phyloP scores from a whole-genome alignment of 2,113 vertebrate species.

The Capricornis sumatraensis region DNA sequence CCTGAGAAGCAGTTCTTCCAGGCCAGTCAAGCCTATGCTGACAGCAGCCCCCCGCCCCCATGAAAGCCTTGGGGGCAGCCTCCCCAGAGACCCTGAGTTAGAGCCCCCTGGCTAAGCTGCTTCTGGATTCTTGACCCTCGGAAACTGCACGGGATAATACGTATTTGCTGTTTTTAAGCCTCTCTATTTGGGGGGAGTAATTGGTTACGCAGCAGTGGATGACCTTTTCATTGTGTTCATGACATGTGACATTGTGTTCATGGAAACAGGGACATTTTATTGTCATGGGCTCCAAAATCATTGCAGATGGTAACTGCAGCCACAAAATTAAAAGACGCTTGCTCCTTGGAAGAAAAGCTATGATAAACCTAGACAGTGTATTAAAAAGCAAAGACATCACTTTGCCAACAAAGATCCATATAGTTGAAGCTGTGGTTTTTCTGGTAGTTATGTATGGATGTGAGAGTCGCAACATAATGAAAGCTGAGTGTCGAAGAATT shows the following conservation, averaged over 20 bases:
- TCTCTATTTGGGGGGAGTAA: fast-evolving
- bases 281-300: background rate
- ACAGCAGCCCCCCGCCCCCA: no score
- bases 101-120: background rate
- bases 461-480: background rate
- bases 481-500: background rate
- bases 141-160: background rate
- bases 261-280: background rate
- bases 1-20: background rate
- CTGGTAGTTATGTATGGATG: background rate
- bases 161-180: background rate
- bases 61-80: background rate
- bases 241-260: background rate
- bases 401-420: background rate
- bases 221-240: background rate
- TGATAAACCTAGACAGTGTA: background rate
- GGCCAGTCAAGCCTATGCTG: background rate
- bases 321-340: background rate
- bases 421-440: background rate
- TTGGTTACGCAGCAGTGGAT: background rate
- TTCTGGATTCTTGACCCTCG: background rate
- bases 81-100: background rate
- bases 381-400: background rate
- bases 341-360: background rate
- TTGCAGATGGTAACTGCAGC: background rate